phyloP scores from a whole-genome alignment of 1,140 invertebrate species.

The Nephotettix cincticeps region DNA sequence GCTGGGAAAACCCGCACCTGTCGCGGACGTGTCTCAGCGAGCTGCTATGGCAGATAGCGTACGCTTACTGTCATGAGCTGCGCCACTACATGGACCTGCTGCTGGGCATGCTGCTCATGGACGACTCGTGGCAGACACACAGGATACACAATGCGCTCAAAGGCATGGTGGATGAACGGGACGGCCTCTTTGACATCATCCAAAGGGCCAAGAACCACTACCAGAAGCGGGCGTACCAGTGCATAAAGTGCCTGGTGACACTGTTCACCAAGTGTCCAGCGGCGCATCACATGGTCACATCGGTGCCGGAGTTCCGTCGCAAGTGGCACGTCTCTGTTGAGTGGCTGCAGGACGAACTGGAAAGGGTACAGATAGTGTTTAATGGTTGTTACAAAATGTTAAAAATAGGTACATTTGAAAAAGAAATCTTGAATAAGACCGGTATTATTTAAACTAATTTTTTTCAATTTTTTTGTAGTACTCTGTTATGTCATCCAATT shows the following conservation, averaged over 20 bases:
- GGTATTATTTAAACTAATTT: no score
- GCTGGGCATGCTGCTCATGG: slow-evolving; percentile 81
- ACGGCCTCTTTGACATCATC: slow-evolving; percentile 92
- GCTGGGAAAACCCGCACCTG: slow-evolving; percentile 95
- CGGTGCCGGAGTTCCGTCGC: slow-evolving; percentile 72
- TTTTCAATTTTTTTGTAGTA: no score
- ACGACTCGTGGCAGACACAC: slow-evolving; percentile 95
- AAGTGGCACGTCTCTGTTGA: slow-evolving; percentile 88
- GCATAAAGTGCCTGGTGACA: slow-evolving; percentile 92
- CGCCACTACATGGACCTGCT: slow-evolving; percentile 89
- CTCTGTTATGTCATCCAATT: no score
- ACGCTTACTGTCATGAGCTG: slow-evolving; percentile 92
- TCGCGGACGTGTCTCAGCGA: slow-evolving; percentile 86
- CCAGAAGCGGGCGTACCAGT: slow-evolving; percentile 95
- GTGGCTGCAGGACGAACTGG: slow-evolving; percentile 94
- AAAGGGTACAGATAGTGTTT: no score
- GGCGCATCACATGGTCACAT: slow-evolving; percentile 73
- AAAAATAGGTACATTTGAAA: no score
- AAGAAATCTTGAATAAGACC: no score
- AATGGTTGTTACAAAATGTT: no score
- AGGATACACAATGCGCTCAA: slow-evolving; percentile 89
- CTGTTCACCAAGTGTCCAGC: slow-evolving; percentile 81
- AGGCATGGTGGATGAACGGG: slow-evolving; percentile 86
- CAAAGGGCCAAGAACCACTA: slow-evolving; percentile 90
- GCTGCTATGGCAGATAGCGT: slow-evolving; percentile 91